Evolutionary conservation across 2,113 vertebrate genomes (phyloP).

Genomic region (Steatornis caripensis): DNA sequence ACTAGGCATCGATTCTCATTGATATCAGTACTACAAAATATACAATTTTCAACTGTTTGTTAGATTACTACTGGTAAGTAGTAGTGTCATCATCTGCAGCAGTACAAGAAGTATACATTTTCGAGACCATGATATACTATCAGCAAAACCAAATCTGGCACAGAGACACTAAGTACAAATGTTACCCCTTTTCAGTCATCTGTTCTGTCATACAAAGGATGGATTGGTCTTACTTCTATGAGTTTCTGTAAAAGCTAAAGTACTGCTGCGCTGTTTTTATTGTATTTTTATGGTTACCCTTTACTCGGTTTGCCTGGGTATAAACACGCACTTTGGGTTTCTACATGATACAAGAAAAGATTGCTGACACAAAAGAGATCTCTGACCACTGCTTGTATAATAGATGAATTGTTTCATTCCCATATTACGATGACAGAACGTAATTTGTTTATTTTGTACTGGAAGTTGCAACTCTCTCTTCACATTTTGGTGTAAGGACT

Average conservation of each 20-base stretch:
- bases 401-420: neutral
- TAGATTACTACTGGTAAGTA: neutral
- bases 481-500: neutral
- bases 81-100: neutral
- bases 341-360: neutral
- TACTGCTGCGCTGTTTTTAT: neutral
- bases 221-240: neutral
- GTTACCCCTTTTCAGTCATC: neutral
- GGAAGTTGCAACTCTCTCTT: neutral
- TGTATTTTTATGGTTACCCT: neutral
- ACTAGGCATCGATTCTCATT: neutral
- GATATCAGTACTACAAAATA: neutral
- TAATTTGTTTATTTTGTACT: neutral
- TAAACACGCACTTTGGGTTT: neutral
- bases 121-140: neutral
- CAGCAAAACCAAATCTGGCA: neutral
- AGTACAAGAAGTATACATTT: neutral
- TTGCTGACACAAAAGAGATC: neutral
- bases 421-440: neutral
- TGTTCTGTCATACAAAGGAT: neutral
- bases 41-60: neutral
- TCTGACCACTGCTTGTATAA: neutral
- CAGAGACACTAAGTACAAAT: neutral
- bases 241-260: neutral
- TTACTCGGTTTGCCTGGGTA: neutral